Conservation (phyloP, 2,113 vertebrate genomes). For the Prionailurus viverrinus region DNA sequence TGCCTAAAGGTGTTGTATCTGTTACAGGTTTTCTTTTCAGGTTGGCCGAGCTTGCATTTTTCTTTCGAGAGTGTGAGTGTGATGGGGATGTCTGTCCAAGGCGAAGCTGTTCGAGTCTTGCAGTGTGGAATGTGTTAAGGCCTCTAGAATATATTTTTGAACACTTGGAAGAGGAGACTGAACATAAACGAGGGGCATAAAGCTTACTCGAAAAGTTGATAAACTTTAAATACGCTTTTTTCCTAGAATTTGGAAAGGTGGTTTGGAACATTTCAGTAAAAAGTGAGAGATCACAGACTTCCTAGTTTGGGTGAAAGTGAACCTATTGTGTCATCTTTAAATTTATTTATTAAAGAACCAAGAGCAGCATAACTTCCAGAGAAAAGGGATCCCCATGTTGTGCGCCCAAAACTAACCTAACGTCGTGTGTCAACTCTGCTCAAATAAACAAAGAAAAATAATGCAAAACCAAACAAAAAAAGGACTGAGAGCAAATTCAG, state of each 20-base stretch:
- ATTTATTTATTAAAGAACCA: background rate
- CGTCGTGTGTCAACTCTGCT: background rate
- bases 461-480: background rate
- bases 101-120: background rate
- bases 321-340: conserved; percentile 3
- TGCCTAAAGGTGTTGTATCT: background rate
- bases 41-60: background rate
- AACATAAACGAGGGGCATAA: background rate
- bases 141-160: background rate
- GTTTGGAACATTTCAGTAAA: background rate
- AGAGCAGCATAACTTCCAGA: background rate
- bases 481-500: background rate
- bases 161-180: background rate
- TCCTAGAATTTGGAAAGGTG: background rate
- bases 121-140: background rate
- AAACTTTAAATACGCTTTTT: conserved; percentile 46
- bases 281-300: conserved; percentile 26
- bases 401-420: background rate
- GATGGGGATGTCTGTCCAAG: background rate
- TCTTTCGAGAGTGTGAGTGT: background rate
- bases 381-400: background rate
- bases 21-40: background rate
- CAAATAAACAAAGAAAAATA: background rate
- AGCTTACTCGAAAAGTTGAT: background rate
- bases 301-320: background rate